These are phyloP conservation scores for Platyrinchus mystaceus DNA, from an alignment of 2,797 vertebrate genomes.

Conservation along the genomic window DNA sequence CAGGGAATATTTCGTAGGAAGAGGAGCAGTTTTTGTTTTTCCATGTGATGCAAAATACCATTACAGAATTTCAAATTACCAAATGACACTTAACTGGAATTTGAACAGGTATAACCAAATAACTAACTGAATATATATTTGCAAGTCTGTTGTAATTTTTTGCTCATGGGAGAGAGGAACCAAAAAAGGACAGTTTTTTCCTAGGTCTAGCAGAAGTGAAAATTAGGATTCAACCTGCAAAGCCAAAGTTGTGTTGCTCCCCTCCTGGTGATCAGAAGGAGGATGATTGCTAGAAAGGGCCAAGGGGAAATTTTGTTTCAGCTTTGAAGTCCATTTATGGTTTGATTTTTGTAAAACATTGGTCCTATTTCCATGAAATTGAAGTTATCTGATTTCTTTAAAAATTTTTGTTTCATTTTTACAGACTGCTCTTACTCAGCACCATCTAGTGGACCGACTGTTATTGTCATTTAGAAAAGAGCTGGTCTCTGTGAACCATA, in stretches of 20 bases:
- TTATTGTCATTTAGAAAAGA: neutral
- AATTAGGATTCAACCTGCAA: neutral
- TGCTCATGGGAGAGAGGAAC: neutral
- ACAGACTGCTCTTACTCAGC: slow-evolving; percentile 55
- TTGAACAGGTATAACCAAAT: neutral
- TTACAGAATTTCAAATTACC: neutral
- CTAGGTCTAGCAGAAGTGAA: neutral
- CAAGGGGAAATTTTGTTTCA: neutral
- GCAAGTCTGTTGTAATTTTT: neutral
- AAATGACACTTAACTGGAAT: neutral
- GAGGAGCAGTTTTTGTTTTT: neutral
- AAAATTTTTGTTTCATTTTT: neutral
- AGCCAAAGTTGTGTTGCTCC: neutral
- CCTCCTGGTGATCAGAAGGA: neutral
- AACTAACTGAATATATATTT: neutral
- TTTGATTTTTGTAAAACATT: neutral
- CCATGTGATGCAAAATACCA: neutral
- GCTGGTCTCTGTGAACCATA: rapidly evolving
- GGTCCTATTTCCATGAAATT: neutral
- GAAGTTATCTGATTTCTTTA: neutral
- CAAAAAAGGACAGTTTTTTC: neutral
- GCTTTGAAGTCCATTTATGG: neutral
- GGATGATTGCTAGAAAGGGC: neutral
- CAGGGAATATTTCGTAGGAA: neutral
- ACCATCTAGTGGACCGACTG: slow-evolving; percentile 75